Base-by-base conservation (phyloP, 2,113 vertebrate genomes). In the Hylia prasina region DNA sequence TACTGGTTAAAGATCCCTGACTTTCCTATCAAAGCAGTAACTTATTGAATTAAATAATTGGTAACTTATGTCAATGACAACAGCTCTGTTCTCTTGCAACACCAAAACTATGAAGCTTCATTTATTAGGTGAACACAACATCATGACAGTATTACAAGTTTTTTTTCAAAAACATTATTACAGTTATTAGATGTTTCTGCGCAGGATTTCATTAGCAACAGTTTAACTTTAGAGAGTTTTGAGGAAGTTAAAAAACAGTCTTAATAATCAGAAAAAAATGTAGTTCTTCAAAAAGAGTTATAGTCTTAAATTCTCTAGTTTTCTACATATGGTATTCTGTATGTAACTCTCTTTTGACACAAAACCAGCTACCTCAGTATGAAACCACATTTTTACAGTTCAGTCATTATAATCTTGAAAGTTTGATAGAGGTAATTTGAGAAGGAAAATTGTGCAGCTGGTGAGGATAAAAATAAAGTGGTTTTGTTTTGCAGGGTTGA, bases 381-480 rank as follows among this genome's bases (percentile, higher is more conserved):
- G 63, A 83, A 92, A 77, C 2, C 39, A 54, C 7, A 35, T 57
- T 82, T 82, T 90, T 87, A 30, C 51, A 31, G 25, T 44, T 77
- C 76, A 79, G 39, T 89, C 68, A 82, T 78, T 80, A 78, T 33
- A 42, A 83, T 94, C 42, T 42, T 78, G 77, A 75, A 83, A 77
- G 70, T 87, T 71, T 89, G 89, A 89, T 90, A 60, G 76, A 83
- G 80, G 89, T 82, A 95, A 95, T 94, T 95, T 78, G 68, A 83
- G 69, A 60, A 93, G 51, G 82, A 93, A 93, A 87, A 53, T 66
- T 90, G 33, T 81, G 79, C 87, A 92, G 80, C 86, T 95, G 72
- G 35, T 56, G 72, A 63, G 47, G 80, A 93, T 81, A 95, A 95
- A 96, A 96, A 93, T 94, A 89, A 91, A 85, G 65, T 73, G 27